phyloP scores from a whole-genome alignment of 2,888 invertebrate species.

The Villa cingulata region DNA sequence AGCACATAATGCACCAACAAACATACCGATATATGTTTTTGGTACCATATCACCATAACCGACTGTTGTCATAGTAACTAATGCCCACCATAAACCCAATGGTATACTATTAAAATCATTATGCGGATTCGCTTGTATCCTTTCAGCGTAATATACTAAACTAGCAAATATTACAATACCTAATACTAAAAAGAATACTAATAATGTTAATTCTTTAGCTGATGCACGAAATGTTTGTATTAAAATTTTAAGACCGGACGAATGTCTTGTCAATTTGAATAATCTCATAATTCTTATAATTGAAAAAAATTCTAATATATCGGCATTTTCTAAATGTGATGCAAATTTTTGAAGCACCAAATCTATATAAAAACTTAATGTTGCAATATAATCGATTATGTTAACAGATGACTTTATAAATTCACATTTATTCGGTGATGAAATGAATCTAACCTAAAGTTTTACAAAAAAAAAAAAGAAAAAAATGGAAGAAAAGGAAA shows the following conservation, averaged over 20 bases:
- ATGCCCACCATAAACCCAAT: conserved; percentile 95
- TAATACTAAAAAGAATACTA: conserved; percentile 94
- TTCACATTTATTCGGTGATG: conserved; percentile 84
- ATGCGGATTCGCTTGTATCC: conserved; percentile 87
- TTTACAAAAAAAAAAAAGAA: conserved; percentile 19
- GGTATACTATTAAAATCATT: conserved; percentile 99
- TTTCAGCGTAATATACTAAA: conserved; percentile 94
- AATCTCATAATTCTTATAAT: conserved; percentile 96
- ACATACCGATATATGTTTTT: conserved; percentile 97
- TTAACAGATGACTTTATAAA: conserved; percentile 95
- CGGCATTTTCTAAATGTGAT: conserved; percentile 83
- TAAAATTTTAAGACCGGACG: conserved; percentile 93
- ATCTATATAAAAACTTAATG: conserved; percentile 96
- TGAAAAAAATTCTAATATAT: conserved; percentile 93
- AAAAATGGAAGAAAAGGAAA: neutral
- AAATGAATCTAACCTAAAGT: conserved; percentile 63
- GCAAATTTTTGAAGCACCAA: conserved; percentile 79
- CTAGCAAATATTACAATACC: conserved; percentile 98
- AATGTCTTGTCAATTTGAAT: conserved; percentile 93
- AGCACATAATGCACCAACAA: conserved; percentile 95
- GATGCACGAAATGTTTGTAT: conserved; percentile 96
- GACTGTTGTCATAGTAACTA: conserved; percentile 98
- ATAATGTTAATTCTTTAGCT: conserved; percentile 86
- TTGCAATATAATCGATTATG: conserved; percentile 98
- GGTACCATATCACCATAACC: conserved; percentile 99